Base-by-base conservation (phyloP, 2,797 vertebrate genomes). In the Rachycentron canadum region DNA sequence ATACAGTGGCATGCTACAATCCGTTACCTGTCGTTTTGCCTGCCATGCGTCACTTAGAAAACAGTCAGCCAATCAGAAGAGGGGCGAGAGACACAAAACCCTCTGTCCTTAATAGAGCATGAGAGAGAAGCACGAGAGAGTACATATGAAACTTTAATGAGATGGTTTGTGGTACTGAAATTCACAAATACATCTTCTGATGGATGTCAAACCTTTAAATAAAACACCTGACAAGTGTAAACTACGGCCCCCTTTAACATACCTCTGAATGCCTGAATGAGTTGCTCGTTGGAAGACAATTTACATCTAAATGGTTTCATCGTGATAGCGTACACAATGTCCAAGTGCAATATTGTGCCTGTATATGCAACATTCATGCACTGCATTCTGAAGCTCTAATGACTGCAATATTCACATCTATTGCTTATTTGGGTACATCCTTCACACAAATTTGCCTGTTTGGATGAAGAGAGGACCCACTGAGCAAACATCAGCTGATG, bases 351-450 rank as follows among this genome's bases (percentile, higher is more conserved):
- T 53, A 9, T 4, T 34, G 7, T 17, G 16, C 4, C 34, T 43
- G 5, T 32, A 47, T 28, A 34, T 47, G 11, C 34, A 73, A 25
- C 63, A 25, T 34, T 52, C 14, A 2, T n/a, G n/a, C 41, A 7
- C 5, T 41, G 47, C 26, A 26, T 47, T 59, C 38, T 66, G 34
- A 56, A 59, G 19, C 58, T 36, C 19, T 79, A 68, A 78, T 73
- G 49, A 70, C 21, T 73, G 10, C 49, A 61, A n/a, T 7, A 11
- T 62, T 62, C 21, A 52, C 23, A 71, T 9, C 25, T 7, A 21
- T 65, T 40, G 41, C 38, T 71, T 40, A 49, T 49, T 59, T 36
- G 25, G n/a, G 41, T 67, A 55, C 23, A 63, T 65, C 25, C 9
- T 32, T 83, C 14, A 60, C 17, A 56, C 36, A 79, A 56, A 61